Evolutionary conservation across 2,113 vertebrate species (phyloP), one percentile per base, ranked within the genome.

Genomic region (Etia nguti): DNA sequence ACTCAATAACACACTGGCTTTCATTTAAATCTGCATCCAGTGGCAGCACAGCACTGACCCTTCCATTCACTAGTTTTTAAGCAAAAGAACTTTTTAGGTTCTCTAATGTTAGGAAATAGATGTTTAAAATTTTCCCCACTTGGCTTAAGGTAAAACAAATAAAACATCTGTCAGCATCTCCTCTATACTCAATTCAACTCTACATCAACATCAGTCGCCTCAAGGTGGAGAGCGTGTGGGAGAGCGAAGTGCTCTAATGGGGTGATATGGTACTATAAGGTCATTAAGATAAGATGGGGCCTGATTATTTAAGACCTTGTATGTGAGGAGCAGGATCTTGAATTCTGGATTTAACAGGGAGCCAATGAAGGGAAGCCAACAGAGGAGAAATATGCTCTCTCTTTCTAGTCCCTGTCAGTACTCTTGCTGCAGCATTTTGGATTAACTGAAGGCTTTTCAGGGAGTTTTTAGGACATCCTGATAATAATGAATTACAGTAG

Each of bases 391-490:
- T 57, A 0, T 57, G 12, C 55, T 56, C n/a, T 55, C 54, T 56
- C 55, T 56, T 56, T 56, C 55, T 56, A 56, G 55, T 56, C 22
- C 11, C 55, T 26, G 55, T 26, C 4, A 15, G 22, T 0, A 56
- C 55, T 56, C 22, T 56, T 56, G 55, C 55, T 56, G 55, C 22
- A 56, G 22, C 22, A 26, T 56, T 56, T 56, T 56, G 55, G 55
- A 56, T 56, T 0, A 56, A 0, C 22, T 26, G 55, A 55, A 56
- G 22, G 6, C 55, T 56, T 56, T 56, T 24, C 55, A 24, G 6
- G 0, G 22, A 56, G 54, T 24, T 56, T 55, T 56, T 24, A 0
- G 22, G 54, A 56, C n/a, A 0, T 56, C 22, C 54, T 56, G 54
- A 56, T 56, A 56, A 56, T 56, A 56, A 56, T 24, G 54, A 56